Evolutionary conservation across 2,113 vertebrate species (phyloP).

Genomic region (Carollia perspicillata): DNA sequence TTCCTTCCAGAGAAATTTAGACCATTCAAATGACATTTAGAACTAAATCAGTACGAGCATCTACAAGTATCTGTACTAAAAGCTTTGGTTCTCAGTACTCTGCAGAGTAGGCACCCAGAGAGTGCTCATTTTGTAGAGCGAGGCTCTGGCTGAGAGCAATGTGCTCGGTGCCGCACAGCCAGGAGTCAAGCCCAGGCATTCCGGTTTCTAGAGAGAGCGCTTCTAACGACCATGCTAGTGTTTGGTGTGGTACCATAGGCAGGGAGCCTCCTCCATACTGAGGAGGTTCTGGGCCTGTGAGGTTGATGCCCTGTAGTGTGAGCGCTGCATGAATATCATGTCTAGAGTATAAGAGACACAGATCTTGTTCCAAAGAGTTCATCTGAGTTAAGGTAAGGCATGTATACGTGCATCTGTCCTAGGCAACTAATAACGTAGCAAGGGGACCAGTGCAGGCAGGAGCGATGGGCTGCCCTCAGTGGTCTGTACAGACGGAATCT

Average conservation of each 20-base stretch:
- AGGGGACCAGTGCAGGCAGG: background rate
- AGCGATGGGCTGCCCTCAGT: background rate
- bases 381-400: background rate
- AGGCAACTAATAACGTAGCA: background rate
- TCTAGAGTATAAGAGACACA: background rate
- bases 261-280: background rate
- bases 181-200: background rate
- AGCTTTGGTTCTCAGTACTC: background rate
- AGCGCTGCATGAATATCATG: background rate
- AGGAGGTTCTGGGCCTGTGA: background rate
- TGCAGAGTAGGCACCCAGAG: background rate
- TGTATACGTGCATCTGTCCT: background rate
- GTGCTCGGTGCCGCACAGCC: background rate
- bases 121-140: background rate
- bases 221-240: background rate
- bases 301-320: background rate
- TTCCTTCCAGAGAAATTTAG: conserved; percentile 6
- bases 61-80: background rate
- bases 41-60: background rate
- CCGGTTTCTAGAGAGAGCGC: background rate
- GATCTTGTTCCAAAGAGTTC: background rate
- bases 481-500: background rate
- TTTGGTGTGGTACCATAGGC: background rate
- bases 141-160: background rate
- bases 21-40: background rate